Percentiles rank a stretch among this genome's conserved stretches.
phyloP scores from a whole-genome alignment of 2,113 vertebrate genomes.

The Ploceus nigricollis region DNA sequence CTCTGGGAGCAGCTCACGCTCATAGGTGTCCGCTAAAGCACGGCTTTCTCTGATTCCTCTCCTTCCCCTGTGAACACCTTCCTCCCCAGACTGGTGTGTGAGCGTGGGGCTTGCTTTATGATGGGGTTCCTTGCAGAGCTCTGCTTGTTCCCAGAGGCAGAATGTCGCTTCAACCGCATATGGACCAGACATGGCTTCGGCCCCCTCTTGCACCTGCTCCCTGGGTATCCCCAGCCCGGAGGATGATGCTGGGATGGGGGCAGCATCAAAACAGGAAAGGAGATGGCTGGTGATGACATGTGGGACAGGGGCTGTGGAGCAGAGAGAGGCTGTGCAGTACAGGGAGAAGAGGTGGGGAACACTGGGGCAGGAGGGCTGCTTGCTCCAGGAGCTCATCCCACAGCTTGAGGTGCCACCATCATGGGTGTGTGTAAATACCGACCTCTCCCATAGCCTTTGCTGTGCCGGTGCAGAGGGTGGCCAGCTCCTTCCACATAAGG shows the following conservation, averaged over 20 bases:
- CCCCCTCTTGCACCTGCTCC: too few species aligned
- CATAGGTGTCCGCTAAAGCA: neutral
- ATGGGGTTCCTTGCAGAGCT: neutral
- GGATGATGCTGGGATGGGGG: neutral
- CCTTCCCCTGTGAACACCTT: neutral
- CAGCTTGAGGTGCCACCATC: neutral
- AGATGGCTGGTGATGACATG: neutral
- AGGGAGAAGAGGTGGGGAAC: neutral
- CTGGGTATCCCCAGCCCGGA: neutral
- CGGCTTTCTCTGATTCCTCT: neutral
- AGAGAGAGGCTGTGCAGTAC: neutral
- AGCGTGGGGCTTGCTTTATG: neutral
- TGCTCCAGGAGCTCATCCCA: neutral
- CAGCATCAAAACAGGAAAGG: neutral
- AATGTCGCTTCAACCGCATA: accelerated
- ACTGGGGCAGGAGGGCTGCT: neutral
- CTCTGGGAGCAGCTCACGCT: neutral
- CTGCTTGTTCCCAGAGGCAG: neutral
- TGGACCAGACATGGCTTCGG: neutral
- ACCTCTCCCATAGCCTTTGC: neutral
- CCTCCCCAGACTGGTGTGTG: neutral
- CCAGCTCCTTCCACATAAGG: neutral
- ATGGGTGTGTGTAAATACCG: neutral
- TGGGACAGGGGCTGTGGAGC: neutral
- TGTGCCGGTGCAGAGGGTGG: accelerated